Evolutionary conservation across 2,113 vertebrate species (phyloP).

Genomic region (Pogona vitticeps): DNA sequence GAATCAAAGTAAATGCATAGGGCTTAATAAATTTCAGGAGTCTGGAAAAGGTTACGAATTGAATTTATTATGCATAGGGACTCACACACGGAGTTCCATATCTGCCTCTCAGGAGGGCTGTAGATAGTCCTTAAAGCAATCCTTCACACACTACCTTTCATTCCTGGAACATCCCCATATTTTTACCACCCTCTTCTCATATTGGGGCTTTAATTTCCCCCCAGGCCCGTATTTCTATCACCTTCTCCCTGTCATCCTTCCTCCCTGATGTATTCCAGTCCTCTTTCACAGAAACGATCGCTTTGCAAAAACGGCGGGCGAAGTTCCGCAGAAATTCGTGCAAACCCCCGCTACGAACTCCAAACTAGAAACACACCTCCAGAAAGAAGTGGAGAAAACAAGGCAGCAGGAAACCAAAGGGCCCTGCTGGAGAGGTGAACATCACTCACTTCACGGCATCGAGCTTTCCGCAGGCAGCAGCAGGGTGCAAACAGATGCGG

Average conservation of each 20-base stretch:
- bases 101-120: slow-evolving; percentile 8
- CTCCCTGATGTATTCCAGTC: neutral
- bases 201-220: neutral
- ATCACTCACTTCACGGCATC: neutral
- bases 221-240: slow-evolving; percentile 16
- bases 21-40: slow-evolving; percentile 1
- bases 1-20: neutral
- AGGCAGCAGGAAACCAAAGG: neutral
- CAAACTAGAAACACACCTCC: neutral
- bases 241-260: neutral
- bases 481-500: neutral
- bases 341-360: no score
- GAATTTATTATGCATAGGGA: slow-evolving; percentile 8
- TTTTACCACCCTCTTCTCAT: neutral
- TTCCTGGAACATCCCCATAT: neutral
- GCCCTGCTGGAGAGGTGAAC: neutral
- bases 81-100: neutral
- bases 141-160: slow-evolving; percentile 7
- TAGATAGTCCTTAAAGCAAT: slow-evolving; percentile 2
- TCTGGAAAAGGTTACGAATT: slow-evolving; percentile 16
- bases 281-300: neutral
- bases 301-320: neutral
- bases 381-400: neutral
- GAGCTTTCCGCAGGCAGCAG: neutral
- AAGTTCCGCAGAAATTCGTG: neutral